Conservation (phyloP, 2,797 vertebrate genomes). For the Ceryle rudis region DNA sequence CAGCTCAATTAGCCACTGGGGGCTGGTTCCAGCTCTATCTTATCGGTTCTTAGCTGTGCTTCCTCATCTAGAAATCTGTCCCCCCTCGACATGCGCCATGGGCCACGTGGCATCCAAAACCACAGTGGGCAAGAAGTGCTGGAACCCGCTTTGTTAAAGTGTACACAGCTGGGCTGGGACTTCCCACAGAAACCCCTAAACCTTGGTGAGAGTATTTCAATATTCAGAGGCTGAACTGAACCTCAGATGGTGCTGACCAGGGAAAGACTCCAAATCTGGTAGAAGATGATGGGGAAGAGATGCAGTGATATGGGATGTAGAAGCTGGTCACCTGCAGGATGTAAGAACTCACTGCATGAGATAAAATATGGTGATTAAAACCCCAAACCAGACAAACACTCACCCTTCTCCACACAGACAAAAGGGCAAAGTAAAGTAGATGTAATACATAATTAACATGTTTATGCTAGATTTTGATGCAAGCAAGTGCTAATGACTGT, state of each 20-base stretch:
- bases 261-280: neutral
- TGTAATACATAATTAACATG: neutral
- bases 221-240: neutral
- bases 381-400: neutral
- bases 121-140: neutral
- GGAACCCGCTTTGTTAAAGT: neutral
- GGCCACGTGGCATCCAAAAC: neutral
- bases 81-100: fast-evolving
- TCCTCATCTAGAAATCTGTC: neutral
- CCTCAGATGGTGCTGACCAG: neutral
- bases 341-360: neutral
- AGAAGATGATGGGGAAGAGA: neutral
- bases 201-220: neutral
- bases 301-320: neutral
- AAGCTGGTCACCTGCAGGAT: neutral
- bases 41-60: neutral
- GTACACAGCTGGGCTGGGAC: neutral
- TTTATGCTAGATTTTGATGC: neutral
- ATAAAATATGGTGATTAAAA: neutral
- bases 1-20: neutral
- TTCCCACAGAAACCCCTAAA: neutral
- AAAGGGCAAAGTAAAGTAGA: neutral
- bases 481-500: neutral
- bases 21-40: neutral
- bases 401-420: neutral